These are phyloP conservation scores for Phyto melanocephala DNA, from an alignment of 2,888 invertebrate genomes.

Conservation along the genomic window DNA sequence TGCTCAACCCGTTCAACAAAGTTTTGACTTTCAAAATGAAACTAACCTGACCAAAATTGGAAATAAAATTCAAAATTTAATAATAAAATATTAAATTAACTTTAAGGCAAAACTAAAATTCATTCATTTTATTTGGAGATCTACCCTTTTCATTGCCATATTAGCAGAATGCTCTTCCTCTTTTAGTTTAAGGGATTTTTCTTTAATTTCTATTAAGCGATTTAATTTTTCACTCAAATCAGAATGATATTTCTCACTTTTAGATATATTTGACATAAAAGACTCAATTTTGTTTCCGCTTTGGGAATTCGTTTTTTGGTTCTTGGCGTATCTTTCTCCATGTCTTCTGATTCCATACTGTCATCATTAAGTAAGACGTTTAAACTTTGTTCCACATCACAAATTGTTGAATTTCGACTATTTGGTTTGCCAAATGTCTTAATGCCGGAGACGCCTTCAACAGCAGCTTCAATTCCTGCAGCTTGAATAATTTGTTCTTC, in stretches of 20 bases:
- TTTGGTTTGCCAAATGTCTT: slow-evolving; percentile 6
- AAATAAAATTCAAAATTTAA: slow-evolving; percentile 5
- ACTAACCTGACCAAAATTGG: slow-evolving; percentile 3
- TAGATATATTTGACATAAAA: neutral
- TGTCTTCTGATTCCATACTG: neutral
- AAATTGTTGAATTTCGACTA: neutral
- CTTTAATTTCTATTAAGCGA: neutral
- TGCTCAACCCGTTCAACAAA: neutral
- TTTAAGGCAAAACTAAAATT: neutral
- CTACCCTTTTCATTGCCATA: neutral
- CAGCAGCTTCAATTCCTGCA: no score
- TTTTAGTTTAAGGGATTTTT: neutral
- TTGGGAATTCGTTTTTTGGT: neutral
- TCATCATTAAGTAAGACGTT: neutral
- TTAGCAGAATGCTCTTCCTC: neutral
- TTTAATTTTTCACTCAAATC: neutral
- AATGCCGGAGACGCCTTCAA: no score
- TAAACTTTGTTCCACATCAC: neutral
- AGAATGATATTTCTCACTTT: neutral
- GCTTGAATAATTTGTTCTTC: no score
- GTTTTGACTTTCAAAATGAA: neutral
- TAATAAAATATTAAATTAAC: neutral
- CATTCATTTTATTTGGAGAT: neutral
- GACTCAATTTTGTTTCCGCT: slow-evolving; percentile 1
- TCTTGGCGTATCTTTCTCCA: neutral